phyloP scores from a whole-genome alignment of 2,888 invertebrate species.

The Trichacis sp. region DNA sequence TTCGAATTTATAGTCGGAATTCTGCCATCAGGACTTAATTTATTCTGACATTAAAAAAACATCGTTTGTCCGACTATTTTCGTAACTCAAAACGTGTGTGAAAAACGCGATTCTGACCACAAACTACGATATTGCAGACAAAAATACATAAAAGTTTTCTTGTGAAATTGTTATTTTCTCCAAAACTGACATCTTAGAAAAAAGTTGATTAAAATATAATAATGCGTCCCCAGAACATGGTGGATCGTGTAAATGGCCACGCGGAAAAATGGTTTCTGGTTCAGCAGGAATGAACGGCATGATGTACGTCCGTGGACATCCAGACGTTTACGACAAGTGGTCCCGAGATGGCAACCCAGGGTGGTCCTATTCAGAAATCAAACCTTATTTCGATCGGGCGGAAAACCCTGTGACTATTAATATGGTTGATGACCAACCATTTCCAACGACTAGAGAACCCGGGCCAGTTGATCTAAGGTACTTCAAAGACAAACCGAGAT shows the following conservation, averaged over 20 bases:
- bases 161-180: too few species aligned
- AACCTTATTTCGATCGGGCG: constrained; percentile 71
- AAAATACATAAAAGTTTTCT: too few species aligned
- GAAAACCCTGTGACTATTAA: constrained; percentile 65
- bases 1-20: too few species aligned
- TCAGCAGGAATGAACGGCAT: constrained; percentile 75
- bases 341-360: constrained; percentile 70
- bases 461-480: constrained; percentile 62
- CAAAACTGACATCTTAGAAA: too few species aligned
- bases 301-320: constrained; percentile 74
- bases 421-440: constrained; percentile 48
- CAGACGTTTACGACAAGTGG: constrained; percentile 73
- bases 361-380: constrained; percentile 73
- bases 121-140: too few species aligned
- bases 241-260: constrained; percentile 69
- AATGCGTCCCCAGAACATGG: constrained; percentile 54
- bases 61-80: too few species aligned
- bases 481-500: constrained; percentile 59
- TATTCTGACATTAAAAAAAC: too few species aligned
- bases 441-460: constrained; percentile 29
- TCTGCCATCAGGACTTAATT: too few species aligned
- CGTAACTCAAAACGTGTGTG: too few species aligned
- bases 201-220: too few species aligned
- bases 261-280: constrained; percentile 74
- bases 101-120: too few species aligned